Base-by-base conservation (phyloP, 1,140 invertebrate species). In the Atta colombica region DNA sequence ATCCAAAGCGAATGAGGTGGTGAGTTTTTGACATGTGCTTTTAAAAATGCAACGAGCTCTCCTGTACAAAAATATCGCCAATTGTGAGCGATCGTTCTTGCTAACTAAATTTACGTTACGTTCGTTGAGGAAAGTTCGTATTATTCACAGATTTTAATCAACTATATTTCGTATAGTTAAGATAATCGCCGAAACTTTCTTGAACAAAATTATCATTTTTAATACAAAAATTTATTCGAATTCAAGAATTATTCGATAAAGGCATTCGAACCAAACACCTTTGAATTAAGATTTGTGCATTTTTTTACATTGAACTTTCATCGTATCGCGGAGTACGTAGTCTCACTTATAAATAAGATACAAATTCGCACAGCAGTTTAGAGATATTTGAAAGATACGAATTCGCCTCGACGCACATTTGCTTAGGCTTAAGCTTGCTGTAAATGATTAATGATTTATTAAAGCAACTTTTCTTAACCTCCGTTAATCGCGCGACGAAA, bases 381-480 rank as follows among this genome's bases (percentile, higher is more conserved):
- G 5, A 35, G 3, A 39, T 14, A 25, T 39, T 58, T 25, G 0
- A 3, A 10, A 74, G 58, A 3, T 51, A 75, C 69, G 80, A 84
- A 74, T 75, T 84, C 5, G 18, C 80, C 80, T 74, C 39, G 80
- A 87, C 65, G 55, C 7, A 60, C 58, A 58, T 87, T 89, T 89
- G 71, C 51, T 89, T 89, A 89, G 88, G 49, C 77, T 87, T 90
- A 89, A 89, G 89, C 89, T 90, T 82, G 65, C 74, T 68, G 25
- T 90, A 77, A 87, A 66, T 31, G 85, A 87, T 45, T 45, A 68
- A 68, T 69, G 28, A 90, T 89, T 89, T 90, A 69, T 74, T 60
- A 55, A 82, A 14, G 58, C 51, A 55, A 72, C 25, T 89, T 86
- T 60, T 69, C 21, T 71, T 68, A 18, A 78, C 51, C 78, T 71